These are phyloP conservation scores for Hydropotes inermis DNA, from an alignment of 2,113 vertebrate genomes.

Conservation along the genomic window DNA sequence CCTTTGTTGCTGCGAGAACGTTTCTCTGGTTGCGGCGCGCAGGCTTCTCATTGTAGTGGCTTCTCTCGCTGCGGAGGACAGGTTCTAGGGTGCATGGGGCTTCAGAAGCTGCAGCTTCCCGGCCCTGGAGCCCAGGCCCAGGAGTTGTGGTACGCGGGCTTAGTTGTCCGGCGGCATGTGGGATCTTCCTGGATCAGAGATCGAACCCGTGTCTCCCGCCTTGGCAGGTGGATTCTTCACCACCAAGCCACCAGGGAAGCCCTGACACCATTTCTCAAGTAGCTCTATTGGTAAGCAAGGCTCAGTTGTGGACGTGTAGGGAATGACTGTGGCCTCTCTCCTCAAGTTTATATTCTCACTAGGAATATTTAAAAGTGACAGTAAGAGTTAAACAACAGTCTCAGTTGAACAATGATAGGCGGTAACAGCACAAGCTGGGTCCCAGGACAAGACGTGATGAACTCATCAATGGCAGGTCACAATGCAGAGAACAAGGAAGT, in stretches of 20 bases:
- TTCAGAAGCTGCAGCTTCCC: not conserved
- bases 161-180: not conserved
- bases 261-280: not conserved
- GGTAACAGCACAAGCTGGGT: not conserved
- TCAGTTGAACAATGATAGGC: not conserved
- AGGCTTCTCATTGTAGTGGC: not conserved
- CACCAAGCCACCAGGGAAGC: not conserved
- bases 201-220: not conserved
- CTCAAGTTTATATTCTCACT: not conserved
- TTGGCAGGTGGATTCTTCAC: not conserved
- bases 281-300: not conserved
- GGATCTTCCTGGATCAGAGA: not conserved
- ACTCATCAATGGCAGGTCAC: not conserved
- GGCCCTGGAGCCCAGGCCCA: not conserved
- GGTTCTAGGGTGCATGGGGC: not conserved
- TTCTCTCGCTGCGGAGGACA: not conserved
- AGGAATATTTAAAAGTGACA: not conserved
- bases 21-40: not conserved
- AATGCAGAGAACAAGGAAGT: not conserved
- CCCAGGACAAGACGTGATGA: not conserved
- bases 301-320: no score
- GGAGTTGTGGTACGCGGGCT: fast-evolving
- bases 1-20: not conserved
- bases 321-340: not conserved
- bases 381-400: not conserved